Base-by-base conservation (phyloP, 2,888 invertebrate genomes). In the Nymphalis c-album region DNA sequence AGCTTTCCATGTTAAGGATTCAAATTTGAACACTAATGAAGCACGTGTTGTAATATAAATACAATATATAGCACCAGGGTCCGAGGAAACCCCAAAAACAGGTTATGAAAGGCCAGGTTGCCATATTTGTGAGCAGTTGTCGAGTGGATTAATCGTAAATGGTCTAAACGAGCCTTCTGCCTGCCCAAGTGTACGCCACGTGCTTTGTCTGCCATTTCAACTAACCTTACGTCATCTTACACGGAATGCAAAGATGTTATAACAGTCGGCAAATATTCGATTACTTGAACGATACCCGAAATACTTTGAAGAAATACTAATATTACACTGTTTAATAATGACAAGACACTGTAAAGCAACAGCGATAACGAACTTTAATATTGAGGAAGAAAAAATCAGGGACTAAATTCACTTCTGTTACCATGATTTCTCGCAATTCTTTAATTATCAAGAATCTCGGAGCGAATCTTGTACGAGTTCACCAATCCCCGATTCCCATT, bases 101-200 rank as follows among this genome's bases (percentile, higher is more conserved):
- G 91, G 91, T 91, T 92, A 88, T 86, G 86, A 88, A 85, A 88
- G 84, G 85, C 87, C 88, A 82, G 85, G 87, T 89, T 90, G 86
- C 91, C 91, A 90, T 88, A 88, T 90, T 90, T 88, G 91, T 85
- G 84, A 81, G 82, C 83, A 80, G 81, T 81, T 82, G 85, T 84
- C 83, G 86, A 87, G 88, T 89, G 91, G 90, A 90, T 91, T 90
- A 90, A 89, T 89, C 90, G 89, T 91, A 92, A 91, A 91, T 86
- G 91, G 91, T 86, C 88, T 85, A 90, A 91, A 90, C 91, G 84
- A 84, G 75, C 73, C 75, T 74, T 72, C 76, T 73, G 76, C 73
- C 71, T 69, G 73, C 65, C 69, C 69, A 63, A 69, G 68, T 71
- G 70, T 57, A 66, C 64, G 75, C 73, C 76, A 76, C 76, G 76